A percentile compares a stretch with the other conserved stretches of the same genome.
Evolutionary conservation across 2,888 invertebrate genomes (phyloP).

Genomic region (Pasiphila rectangulata): DNA sequence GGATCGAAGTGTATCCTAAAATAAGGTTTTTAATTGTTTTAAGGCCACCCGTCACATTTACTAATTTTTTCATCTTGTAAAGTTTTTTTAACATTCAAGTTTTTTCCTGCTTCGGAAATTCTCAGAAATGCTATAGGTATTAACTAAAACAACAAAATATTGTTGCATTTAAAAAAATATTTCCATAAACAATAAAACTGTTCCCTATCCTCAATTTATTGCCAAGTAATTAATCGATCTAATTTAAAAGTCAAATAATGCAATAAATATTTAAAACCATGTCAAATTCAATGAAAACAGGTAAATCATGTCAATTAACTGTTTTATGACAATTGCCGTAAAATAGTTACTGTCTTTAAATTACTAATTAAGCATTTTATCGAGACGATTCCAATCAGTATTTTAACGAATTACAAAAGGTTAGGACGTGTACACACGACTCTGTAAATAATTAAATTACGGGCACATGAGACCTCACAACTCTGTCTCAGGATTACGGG

Average conservation of each 20-base stretch:
- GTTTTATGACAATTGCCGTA: slow-evolving; percentile 31
- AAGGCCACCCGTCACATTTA: too few relatives aligned
- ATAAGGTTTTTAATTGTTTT: too few relatives aligned
- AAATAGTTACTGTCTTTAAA: slow-evolving; percentile 26
- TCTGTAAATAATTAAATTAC: neutral
- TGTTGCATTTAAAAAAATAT: neutral
- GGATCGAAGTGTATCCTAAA: too few relatives aligned
- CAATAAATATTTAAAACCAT: slow-evolving; percentile 26
- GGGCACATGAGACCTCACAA: too few relatives aligned
- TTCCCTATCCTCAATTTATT: slow-evolving; percentile 11
- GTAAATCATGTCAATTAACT: slow-evolving; percentile 25
- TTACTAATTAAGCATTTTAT: slow-evolving; percentile 27
- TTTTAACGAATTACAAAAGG: slow-evolving; percentile 16
- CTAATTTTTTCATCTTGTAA: too few relatives aligned
- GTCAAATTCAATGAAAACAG: slow-evolving; percentile 28
- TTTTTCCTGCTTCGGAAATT: too few relatives aligned
- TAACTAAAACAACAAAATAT: too few relatives aligned
- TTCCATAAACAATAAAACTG: slow-evolving; percentile 5
- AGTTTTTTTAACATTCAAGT: too few relatives aligned
- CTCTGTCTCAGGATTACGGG: too few relatives aligned
- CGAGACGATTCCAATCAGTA: slow-evolving; percentile 24
- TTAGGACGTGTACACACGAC: neutral
- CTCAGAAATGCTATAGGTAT: neutral
- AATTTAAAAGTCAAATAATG: slow-evolving; percentile 32
- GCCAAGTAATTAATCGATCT: slow-evolving; percentile 27